These are phyloP conservation scores for Leucophenga varia DNA, from an alignment of 1,140 invertebrate genomes.

Conservation along the genomic window DNA sequence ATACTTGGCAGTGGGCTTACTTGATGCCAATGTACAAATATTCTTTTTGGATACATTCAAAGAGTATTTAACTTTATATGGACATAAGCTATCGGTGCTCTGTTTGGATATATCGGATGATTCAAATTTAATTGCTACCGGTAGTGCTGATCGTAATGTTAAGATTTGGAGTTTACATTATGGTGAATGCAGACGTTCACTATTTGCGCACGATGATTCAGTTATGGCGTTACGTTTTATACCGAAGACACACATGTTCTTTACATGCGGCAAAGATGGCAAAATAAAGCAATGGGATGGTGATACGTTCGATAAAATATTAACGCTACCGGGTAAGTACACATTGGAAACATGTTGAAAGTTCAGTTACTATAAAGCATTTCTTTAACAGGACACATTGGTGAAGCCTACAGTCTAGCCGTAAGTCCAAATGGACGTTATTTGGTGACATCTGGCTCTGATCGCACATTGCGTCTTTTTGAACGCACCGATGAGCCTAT, in stretches of 20 bases:
- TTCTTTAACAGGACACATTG: slow-evolving; percentile 63
- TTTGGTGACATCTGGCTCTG: slow-evolving; percentile 82
- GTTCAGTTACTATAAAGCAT: too few species aligned
- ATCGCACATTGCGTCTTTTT: slow-evolving; percentile 85
- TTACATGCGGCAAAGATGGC: slow-evolving; percentile 90
- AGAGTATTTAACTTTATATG: slow-evolving; percentile 95
- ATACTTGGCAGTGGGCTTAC: slow-evolving; percentile 84
- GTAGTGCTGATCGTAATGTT: slow-evolving; percentile 92
- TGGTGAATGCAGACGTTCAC: slow-evolving; percentile 89
- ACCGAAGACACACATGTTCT: slow-evolving; percentile 89
- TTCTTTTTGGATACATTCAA: slow-evolving; percentile 94
- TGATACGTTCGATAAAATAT: slow-evolving; percentile 88
- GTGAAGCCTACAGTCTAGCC: slow-evolving; percentile 73
- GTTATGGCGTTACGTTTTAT: slow-evolving; percentile 88
- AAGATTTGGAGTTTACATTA: slow-evolving; percentile 99
- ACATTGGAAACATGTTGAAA: too few species aligned
- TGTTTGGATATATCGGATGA: slow-evolving; percentile 95
- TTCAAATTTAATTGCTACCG: slow-evolving; percentile 85
- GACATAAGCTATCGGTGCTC: slow-evolving; percentile 92
- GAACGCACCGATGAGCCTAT: slow-evolving; percentile 86
- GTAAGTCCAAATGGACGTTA: slow-evolving; percentile 81
- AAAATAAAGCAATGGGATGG: slow-evolving; percentile 97
- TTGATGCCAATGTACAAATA: slow-evolving; percentile 94
- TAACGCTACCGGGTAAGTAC: slow-evolving; percentile 73
- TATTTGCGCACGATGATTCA: slow-evolving; percentile 93